Evolutionary conservation across 2,888 invertebrate genomes (phyloP).

Genomic region (Achlya flavicornis): DNA sequence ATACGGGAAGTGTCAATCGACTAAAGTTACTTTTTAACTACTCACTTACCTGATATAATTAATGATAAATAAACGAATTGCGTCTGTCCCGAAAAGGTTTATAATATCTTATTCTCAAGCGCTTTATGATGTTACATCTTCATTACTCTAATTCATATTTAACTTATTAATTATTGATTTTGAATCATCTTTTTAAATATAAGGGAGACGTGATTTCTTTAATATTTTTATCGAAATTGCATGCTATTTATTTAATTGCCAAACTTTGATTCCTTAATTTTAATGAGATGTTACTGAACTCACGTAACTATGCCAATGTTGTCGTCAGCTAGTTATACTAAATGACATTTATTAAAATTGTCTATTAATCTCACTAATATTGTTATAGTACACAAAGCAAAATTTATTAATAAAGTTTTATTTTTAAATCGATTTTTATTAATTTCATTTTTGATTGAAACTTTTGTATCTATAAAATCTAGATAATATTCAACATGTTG

Average conservation of each 20-base stretch:
- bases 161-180: neutral
- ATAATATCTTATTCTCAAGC: neutral
- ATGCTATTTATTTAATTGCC: slow-evolving; percentile 1
- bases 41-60: neutral
- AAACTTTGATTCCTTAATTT: neutral
- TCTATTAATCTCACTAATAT: slow-evolving; percentile 48
- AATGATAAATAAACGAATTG: neutral
- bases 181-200: neutral
- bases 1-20: neutral
- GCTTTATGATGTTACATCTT: neutral
- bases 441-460: slow-evolving; percentile 18
- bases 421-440: slow-evolving; percentile 19
- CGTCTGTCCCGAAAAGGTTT: neutral
- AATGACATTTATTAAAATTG: slow-evolving; percentile 1
- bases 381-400: slow-evolving; percentile 39
- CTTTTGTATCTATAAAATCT: too few relatives aligned
- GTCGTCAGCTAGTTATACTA: slow-evolving; percentile 22
- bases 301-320: slow-evolving; percentile 9
- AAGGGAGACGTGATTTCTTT: neutral
- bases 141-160: neutral
- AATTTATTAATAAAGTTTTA: slow-evolving; percentile 55
- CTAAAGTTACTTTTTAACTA: neutral
- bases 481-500: too few relatives aligned
- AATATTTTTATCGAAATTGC: neutral
- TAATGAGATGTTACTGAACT: slow-evolving; percentile 12